Conservation (phyloP, 1,140 invertebrate genomes). For the Pseudomyrmex dendroicus region DNA sequence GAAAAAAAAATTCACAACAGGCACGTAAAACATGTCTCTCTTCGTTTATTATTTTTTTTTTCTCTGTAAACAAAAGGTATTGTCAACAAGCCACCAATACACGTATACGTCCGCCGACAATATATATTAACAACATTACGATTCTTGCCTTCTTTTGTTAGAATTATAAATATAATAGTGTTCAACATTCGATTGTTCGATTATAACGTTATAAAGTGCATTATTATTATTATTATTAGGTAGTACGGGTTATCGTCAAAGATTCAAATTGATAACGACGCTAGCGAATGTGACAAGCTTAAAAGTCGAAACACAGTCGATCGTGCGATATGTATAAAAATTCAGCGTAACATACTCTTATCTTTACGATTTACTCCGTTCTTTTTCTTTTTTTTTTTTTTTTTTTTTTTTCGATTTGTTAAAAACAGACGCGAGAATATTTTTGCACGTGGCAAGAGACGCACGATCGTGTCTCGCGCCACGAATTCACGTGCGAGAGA, state of each 20-base stretch:
- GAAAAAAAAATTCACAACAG: constrained; percentile 31
- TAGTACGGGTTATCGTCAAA: constrained; percentile 15
- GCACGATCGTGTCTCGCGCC: neutral
- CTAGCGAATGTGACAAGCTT: constrained; percentile 33
- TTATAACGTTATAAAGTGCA: constrained; percentile 50
- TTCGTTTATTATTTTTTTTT: neutral
- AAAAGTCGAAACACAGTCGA: constrained; percentile 19
- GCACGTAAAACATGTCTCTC: constrained; percentile 29
- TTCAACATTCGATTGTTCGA: constrained; percentile 45
- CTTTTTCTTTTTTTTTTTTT: too few relatives aligned
- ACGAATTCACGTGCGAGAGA: too few relatives aligned
- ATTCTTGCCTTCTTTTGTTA: constrained; percentile 28
- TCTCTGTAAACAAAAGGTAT: constrained; percentile 42
- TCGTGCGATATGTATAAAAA: constrained; percentile 27
- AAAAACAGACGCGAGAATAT: neutral
- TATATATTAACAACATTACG: constrained; percentile 45
- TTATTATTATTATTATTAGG: neutral
- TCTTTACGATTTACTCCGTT: neutral
- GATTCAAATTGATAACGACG: constrained; percentile 29
- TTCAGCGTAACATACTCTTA: constrained; percentile 4
- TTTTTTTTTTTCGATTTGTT: neutral
- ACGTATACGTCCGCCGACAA: constrained; percentile 24
- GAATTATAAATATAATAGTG: constrained; percentile 48
- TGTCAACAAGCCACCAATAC: constrained; percentile 45
- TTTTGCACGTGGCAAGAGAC: neutral